phyloP scores from a whole-genome alignment of 2,113 vertebrate species.

The Calyptommatus sinebrachiatus region DNA sequence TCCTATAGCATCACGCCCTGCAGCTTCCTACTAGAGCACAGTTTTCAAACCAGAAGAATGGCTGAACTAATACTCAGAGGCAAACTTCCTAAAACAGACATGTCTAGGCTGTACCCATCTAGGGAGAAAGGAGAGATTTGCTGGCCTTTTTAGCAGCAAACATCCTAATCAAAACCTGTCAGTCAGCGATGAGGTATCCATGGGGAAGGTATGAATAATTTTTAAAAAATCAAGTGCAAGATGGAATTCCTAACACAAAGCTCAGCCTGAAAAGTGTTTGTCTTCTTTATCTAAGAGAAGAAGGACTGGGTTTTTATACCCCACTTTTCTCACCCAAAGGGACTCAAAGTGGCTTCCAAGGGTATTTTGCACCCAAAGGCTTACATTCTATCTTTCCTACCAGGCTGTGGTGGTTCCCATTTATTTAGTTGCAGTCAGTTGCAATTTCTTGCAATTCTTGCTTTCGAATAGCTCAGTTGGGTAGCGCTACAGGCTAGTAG shows the following conservation, averaged over 20 bases:
- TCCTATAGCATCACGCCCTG: not conserved
- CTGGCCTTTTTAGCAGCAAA: not conserved
- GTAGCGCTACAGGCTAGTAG: too few relatives aligned
- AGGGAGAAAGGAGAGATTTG: not conserved
- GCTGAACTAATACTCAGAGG: slow-evolving; percentile 4
- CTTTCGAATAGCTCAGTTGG: too few relatives aligned
- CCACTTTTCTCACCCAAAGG: too few relatives aligned
- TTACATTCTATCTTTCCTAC: too few relatives aligned
- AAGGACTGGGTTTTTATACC: too few relatives aligned
- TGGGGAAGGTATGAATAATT: not conserved
- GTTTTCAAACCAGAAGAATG: not conserved
- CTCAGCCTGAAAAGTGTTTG: slow-evolving; percentile 29
- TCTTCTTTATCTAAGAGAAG: not conserved
- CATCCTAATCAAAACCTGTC: not conserved
- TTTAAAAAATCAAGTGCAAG: not conserved
- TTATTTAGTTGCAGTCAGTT: too few relatives aligned
- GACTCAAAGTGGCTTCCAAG: too few relatives aligned
- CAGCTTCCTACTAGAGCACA: slow-evolving; percentile 18
- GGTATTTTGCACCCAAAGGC: too few relatives aligned
- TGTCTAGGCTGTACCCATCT: not conserved
- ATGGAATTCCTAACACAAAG: slow-evolving; percentile 45
- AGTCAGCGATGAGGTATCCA: not conserved
- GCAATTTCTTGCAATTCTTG: too few relatives aligned
- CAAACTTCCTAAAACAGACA: not conserved
- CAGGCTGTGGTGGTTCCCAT: too few relatives aligned